A percentile compares a stretch with the other conserved stretches of the same genome.
phyloP scores from a whole-genome alignment of 1,140 invertebrate genomes.

The Anastrepha obliqua region DNA sequence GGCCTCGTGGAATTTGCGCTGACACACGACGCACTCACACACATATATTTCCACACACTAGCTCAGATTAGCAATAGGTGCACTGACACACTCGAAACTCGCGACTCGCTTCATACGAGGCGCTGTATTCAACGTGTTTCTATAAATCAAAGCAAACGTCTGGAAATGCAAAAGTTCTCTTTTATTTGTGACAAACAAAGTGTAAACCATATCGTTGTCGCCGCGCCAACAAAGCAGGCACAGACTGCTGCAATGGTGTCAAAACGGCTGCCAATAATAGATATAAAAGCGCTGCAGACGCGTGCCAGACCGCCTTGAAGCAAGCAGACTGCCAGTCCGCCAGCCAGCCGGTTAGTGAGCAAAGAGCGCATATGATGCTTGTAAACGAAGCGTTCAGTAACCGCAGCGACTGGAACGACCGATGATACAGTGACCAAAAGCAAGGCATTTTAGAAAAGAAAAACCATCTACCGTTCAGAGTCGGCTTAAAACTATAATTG shows the following conservation, averaged over 20 bases:
- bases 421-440: not conserved
- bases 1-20: conserved; percentile 31
- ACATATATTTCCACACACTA: not conserved
- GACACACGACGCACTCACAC: conserved; percentile 10
- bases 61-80: conserved; percentile 18
- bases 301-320: conserved; percentile 42
- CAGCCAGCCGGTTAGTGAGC: not conserved
- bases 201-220: conserved; percentile 30
- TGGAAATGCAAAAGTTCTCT: conserved; percentile 42
- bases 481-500: too few relatives aligned
- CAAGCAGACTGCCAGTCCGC: not conserved
- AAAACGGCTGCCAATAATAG: conserved; percentile 48
- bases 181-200: conserved; percentile 18
- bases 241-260: conserved; percentile 11
- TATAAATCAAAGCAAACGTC: conserved; percentile 15
- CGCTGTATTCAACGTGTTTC: not conserved
- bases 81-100: conserved; percentile 16
- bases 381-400: not conserved
- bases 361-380: not conserved
- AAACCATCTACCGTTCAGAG: too few relatives aligned
- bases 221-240: not conserved
- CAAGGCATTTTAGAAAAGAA: too few relatives aligned
- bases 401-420: not conserved
- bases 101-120: not conserved
- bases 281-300: conserved; percentile 33